Conservation (phyloP, 2,797 vertebrate species). For the Taenioides sp. region DNA sequence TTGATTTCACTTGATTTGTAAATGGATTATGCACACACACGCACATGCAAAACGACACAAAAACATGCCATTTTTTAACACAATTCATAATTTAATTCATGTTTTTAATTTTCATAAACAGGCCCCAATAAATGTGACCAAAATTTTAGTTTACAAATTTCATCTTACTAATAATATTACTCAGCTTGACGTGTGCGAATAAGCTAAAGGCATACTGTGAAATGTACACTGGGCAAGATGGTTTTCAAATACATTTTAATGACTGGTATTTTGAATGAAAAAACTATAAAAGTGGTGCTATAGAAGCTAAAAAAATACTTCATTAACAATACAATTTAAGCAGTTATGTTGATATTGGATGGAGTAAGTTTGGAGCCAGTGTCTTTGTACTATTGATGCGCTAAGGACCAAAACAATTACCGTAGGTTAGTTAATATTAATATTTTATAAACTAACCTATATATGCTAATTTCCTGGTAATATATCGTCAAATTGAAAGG, state of each 20-base stretch:
- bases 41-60: conserved; percentile 26
- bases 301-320: neutral
- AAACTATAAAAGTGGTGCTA: neutral
- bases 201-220: conserved; percentile 20
- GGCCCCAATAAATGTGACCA: conserved; percentile 40
- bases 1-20: conserved; percentile 48
- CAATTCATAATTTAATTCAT: conserved; percentile 19
- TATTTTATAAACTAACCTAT: neutral
- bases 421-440: neutral
- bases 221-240: neutral
- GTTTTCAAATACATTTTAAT: neutral
- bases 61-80: conserved; percentile 18
- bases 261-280: conserved; percentile 7
- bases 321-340: neutral
- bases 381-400: neutral
- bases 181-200: conserved; percentile 11
- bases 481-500: too few species aligned
- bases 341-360: neutral
- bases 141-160: conserved; percentile 19
- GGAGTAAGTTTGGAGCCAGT: neutral
- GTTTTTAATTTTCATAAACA: conserved; percentile 25
- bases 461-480: neutral
- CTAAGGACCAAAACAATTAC: neutral
- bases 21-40: conserved; percentile 47
- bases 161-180: neutral